phyloP scores from a whole-genome alignment of 37 sponge, comb jelly and placozoan genomes.

The Tethya wilhelma region DNA sequence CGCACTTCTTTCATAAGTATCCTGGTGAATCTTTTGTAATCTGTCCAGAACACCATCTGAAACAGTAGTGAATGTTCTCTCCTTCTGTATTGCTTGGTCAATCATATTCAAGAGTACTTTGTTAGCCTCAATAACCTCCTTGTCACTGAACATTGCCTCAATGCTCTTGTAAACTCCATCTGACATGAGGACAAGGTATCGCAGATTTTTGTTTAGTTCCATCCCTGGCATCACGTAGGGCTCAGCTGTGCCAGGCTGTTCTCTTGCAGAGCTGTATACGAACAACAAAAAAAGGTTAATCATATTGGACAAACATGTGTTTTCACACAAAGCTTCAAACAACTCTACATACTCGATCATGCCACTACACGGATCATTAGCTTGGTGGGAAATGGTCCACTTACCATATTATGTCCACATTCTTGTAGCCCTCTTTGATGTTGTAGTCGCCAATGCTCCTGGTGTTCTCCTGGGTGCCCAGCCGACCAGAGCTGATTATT shows the following conservation, averaged over 20 bases:
- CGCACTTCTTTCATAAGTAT: conserved; percentile 32
- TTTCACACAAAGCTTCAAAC: background rate
- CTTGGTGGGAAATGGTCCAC: too few relatives aligned
- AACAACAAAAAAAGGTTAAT: background rate
- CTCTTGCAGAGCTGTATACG: conserved; percentile 46
- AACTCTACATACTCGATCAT: background rate
- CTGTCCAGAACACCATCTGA: conserved; percentile 50
- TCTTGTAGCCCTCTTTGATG: conserved; percentile 91
- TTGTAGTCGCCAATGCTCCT: conserved; percentile 92
- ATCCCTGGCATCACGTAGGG: conserved; percentile 42
- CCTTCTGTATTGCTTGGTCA: background rate
- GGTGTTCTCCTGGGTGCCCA: conserved; percentile 93
- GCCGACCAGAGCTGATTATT: conserved; percentile 61
- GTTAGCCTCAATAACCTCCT: conserved; percentile 33
- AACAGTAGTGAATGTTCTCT: background rate
- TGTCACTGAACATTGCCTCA: conserved; percentile 34
- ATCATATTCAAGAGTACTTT: conserved; percentile 33
- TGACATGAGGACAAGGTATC: conserved; percentile 82
- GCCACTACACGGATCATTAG: background rate
- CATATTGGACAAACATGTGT: background rate
- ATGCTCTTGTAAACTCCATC: conserved; percentile 89
- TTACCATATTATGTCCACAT: conserved; percentile 87
- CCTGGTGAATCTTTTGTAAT: conserved; percentile 44
- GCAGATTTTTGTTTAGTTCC: conserved; percentile 14
- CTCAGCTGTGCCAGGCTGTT: conserved; percentile 56